Evolutionary conservation across 2,113 vertebrate species (phyloP).

Genomic region (Pogona vitticeps): DNA sequence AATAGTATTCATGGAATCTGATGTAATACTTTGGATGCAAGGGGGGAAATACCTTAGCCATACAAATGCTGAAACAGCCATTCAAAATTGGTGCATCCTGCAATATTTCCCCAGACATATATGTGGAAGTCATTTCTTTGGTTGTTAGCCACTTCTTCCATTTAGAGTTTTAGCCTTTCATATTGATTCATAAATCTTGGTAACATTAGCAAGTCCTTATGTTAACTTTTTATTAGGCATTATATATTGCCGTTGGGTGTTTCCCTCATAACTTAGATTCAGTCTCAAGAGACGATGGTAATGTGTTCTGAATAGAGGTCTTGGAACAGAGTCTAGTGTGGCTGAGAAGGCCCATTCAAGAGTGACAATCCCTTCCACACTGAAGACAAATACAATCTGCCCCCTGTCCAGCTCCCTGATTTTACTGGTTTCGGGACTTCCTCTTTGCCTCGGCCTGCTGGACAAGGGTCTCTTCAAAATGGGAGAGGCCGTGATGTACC

Average conservation of each 20-base stretch:
- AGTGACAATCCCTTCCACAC: no score
- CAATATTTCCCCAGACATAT: not conserved
- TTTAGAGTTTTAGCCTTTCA: conserved; percentile 17
- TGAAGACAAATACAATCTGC: no score
- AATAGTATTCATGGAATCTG: not conserved
- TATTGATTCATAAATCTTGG: conserved; percentile 51
- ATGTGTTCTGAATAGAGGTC: no score
- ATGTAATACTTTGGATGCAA: conserved; percentile 17
- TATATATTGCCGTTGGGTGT: not conserved
- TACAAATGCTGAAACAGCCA: not conserved
- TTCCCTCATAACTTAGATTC: conserved; percentile 39
- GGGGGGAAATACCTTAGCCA: not conserved
- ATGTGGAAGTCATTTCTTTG: conserved; percentile 25
- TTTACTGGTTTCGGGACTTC: no score
- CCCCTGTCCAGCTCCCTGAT: no score
- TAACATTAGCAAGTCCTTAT: conserved; percentile 31
- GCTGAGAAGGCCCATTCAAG: no score
- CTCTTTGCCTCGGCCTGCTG: no score
- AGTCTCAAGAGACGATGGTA: no score
- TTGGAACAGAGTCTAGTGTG: no score
- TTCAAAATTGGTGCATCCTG: conserved; percentile 16
- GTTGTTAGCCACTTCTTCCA: not conserved
- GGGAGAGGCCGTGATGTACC: no score
- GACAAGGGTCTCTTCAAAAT: no score
- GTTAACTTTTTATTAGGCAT: conserved; percentile 57